These are phyloP conservation scores for Aptenodytes forsteri DNA, from an alignment of 2,113 vertebrate genomes.

Conservation along the genomic window DNA sequence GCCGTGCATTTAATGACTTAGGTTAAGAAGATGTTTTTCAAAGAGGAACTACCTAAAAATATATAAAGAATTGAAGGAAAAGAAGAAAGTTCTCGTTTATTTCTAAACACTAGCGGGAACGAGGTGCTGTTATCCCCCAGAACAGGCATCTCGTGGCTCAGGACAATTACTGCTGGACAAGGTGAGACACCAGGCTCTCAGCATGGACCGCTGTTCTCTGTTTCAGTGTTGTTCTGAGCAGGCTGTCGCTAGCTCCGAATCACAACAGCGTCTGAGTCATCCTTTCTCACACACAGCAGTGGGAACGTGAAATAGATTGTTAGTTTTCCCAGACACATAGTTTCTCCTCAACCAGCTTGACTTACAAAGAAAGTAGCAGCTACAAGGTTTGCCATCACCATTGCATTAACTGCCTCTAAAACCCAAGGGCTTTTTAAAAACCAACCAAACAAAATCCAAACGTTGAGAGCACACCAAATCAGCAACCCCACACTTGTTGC, in stretches of 20 bases:
- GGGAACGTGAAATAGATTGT: neutral
- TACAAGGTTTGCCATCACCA: neutral
- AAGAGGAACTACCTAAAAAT: neutral
- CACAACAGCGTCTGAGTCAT: neutral
- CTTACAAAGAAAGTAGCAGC: neutral
- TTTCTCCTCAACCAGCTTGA: neutral
- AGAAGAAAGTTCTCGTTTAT: neutral
- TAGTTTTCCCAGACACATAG: neutral
- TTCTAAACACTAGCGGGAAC: neutral
- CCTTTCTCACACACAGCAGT: neutral
- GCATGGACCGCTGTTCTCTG: fast-evolving
- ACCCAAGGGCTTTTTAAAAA: neutral
- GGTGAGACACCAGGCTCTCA: fast-evolving
- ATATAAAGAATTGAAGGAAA: neutral
- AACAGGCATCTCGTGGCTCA: neutral
- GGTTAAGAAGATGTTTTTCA: neutral
- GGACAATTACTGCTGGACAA: neutral
- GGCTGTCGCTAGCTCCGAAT: neutral
- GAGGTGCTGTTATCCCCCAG: neutral
- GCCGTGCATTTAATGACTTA: neutral
- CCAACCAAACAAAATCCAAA: neutral
- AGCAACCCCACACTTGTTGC: neutral
- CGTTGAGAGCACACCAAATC: neutral
- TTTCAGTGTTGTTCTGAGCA: neutral
- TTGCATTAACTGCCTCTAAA: neutral